Conservation (phyloP, 1,140 invertebrate genomes). For the Manduca sexta region DNA sequence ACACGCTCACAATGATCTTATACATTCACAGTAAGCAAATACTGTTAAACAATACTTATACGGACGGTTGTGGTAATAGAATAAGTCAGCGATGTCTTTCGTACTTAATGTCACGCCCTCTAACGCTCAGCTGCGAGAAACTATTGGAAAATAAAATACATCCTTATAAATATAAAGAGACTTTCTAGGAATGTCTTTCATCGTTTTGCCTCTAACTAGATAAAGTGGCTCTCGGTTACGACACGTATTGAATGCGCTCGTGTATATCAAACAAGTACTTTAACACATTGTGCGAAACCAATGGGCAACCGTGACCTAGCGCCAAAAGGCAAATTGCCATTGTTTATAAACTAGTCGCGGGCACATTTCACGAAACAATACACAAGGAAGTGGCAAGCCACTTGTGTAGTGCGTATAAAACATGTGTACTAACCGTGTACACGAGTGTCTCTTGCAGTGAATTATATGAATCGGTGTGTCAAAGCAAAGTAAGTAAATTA, state of each 20-base stretch:
- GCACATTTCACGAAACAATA: constrained; percentile 35
- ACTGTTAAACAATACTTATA: constrained; percentile 1
- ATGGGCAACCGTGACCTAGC: constrained; percentile 27
- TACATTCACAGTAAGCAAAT: constrained; percentile 21
- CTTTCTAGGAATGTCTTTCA: too few relatives aligned
- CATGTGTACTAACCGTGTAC: not conserved
- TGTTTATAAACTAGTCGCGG: constrained; percentile 38
- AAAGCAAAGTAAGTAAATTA: too few relatives aligned
- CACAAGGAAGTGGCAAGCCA: constrained; percentile 28
- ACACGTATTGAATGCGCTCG: too few relatives aligned
- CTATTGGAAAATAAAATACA: too few relatives aligned
- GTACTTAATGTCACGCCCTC: too few relatives aligned
- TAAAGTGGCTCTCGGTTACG: too few relatives aligned
- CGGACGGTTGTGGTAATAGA: too few relatives aligned
- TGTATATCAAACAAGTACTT: not conserved
- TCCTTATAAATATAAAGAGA: too few relatives aligned
- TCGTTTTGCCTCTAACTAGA: too few relatives aligned
- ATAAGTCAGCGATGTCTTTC: too few relatives aligned
- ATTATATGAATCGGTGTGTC: too few relatives aligned
- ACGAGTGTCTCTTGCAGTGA: not conserved
- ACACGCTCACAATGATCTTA: constrained; percentile 45
- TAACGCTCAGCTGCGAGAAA: too few relatives aligned
- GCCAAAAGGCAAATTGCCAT: constrained; percentile 39
- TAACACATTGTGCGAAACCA: constrained; percentile 19
- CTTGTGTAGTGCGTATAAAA: constrained; percentile 5